These are phyloP conservation scores for Sceloporus undulatus DNA, from an alignment of 2,113 vertebrate species.

Conservation along the genomic window DNA sequence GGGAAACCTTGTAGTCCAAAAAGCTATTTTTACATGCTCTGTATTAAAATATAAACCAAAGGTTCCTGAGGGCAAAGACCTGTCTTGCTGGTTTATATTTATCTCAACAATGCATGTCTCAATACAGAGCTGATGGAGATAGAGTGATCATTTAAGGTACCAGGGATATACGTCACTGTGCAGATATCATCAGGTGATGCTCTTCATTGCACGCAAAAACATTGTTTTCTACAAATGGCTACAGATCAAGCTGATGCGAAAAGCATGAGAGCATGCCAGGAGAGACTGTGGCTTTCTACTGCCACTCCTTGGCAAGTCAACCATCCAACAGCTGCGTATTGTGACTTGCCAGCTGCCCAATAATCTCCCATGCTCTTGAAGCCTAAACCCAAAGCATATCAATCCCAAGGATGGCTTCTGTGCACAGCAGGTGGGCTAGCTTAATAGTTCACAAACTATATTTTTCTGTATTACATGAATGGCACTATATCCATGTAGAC, in stretches of 20 bases:
- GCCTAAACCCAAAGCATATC: not conserved
- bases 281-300: too few species aligned
- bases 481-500: not conserved
- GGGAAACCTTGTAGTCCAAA: too few species aligned
- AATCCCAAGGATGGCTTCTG: too few species aligned
- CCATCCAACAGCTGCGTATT: not conserved
- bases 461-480: not conserved
- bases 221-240: not conserved
- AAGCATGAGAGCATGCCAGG: not conserved
- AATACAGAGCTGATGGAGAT: not conserved
- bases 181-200: not conserved
- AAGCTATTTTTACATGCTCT: too few species aligned
- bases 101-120: not conserved
- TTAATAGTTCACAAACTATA: not conserved
- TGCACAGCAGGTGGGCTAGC: not conserved
- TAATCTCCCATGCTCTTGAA: not conserved
- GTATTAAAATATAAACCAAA: not conserved
- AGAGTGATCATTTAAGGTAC: too few species aligned
- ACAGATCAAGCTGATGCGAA: not conserved
- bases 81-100: not conserved
- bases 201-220: not conserved
- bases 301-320: not conserved
- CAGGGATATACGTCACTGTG: not conserved
- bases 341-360: not conserved
- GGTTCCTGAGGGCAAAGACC: not conserved